These are phyloP conservation scores for Limnothrissa miodon DNA, from an alignment of 2,113 vertebrate genomes.

Conservation along the genomic window DNA sequence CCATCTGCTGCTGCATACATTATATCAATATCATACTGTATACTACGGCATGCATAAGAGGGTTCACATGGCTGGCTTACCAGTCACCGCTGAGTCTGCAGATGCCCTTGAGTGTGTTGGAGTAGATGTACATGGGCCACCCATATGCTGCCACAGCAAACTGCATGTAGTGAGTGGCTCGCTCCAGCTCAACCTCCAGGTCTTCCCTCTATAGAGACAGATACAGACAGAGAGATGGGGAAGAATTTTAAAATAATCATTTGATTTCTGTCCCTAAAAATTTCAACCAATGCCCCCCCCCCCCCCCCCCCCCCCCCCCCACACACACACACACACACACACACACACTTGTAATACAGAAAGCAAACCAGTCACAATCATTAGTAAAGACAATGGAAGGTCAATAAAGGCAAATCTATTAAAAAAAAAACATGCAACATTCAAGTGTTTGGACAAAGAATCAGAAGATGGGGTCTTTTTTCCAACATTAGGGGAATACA, in stretches of 20 bases:
- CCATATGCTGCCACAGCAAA: conserved; percentile 93
- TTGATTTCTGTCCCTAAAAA: no score
- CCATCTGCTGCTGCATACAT: no score
- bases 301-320: no score
- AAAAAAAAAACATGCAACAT: background rate
- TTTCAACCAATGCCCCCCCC: no score
- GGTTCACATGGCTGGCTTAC: conserved; percentile 73
- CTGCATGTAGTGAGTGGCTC: conserved; percentile 85
- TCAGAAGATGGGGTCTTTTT: background rate
- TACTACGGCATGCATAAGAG: no score
- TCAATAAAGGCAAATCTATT: background rate
- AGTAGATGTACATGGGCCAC: conserved; percentile 91
- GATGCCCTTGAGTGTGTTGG: conserved; percentile 80
- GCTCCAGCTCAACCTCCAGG: conserved; percentile 83
- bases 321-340: no score
- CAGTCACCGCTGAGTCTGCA: conserved; percentile 88
- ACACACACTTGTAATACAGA: background rate
- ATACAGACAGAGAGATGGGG: background rate
- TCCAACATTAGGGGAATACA: background rate
- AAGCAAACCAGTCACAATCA: background rate
- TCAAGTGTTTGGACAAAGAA: no score
- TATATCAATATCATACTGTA: no score
- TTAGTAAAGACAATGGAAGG: no score
- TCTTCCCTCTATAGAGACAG: conserved; percentile 70
- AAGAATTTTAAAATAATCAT: no score